Evolutionary conservation across 2,113 vertebrate species (phyloP), one percentile per base, ranked within the genome.

Genomic region (Ardeotis arabs): DNA sequence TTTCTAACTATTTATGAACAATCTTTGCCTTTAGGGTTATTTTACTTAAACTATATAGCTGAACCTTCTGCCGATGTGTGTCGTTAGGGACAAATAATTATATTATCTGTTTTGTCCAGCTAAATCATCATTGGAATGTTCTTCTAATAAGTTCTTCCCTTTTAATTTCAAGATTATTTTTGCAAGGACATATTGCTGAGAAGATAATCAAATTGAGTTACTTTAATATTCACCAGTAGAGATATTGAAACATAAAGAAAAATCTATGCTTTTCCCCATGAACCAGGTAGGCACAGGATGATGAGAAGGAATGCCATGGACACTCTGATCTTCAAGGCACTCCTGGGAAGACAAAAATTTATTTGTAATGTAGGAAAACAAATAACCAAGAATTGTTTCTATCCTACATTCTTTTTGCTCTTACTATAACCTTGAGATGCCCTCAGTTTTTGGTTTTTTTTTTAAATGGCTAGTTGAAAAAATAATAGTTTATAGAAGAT

Each of bases 201-300:
- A 55, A 64, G 14, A 60, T 41, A 78, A 25, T 56, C 7, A 47
- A 60, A 56, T 35, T 9, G 4, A 55, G 10, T 28, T 60, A 45
- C 6, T 7, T 78, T 56, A 66, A 78, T 55, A 82, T 64, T 77
- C n/a, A 82, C 7, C 21, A 12, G 7, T n/a, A 7, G 16, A 52
- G 12, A 88, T 15, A 37, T 1, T n/a, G 23, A 72, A 90, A 33
- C 5, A 82, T 28, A 35, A 50, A 49, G 4, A 62, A 52, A 37
- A 70, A 52, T 33, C 10, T 39, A 12, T 1, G 0, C 0, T 6
- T 16, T 47, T 67, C 55, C 6, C 12, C 4, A 11, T 62, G 15
- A 89, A 33, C 11, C 14, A 60, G 31, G 41, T 20, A 84, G 14
- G 6, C 25, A 78, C 3, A 52, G 7, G 5, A 3, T 47, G 24